These are phyloP conservation scores for Scaptomyza flava DNA, from an alignment of 2,888 invertebrate genomes.

Conservation along the genomic window DNA sequence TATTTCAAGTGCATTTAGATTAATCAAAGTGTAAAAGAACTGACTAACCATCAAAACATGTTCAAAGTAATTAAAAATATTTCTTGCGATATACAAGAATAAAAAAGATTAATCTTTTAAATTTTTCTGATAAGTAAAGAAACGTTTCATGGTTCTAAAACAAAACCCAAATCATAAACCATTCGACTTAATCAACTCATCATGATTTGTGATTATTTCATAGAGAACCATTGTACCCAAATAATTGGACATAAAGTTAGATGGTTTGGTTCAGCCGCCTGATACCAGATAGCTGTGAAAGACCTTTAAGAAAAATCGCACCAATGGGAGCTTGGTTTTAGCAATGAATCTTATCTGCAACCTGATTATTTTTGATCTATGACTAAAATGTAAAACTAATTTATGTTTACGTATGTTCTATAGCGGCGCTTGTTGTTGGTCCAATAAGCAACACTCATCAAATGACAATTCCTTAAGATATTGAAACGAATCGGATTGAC, in stretches of 20 bases:
- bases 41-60: neutral
- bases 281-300: slow-evolving; percentile 6
- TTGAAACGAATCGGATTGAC: slow-evolving; percentile 40
- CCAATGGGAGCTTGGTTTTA: neutral
- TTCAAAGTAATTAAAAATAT: neutral
- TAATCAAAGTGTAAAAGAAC: neutral
- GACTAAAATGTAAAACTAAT: slow-evolving; percentile 3
- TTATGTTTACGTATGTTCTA: slow-evolving; percentile 17
- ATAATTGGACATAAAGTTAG: slow-evolving; percentile 6
- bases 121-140: neutral
- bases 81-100: neutral
- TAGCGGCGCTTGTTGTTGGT: slow-evolving; percentile 51
- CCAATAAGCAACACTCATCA: slow-evolving; percentile 38
- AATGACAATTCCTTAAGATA: slow-evolving; percentile 53
- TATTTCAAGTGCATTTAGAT: neutral
- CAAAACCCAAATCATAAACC: slow-evolving; percentile 6
- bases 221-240: neutral
- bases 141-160: slow-evolving; percentile 17
- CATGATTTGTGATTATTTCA: slow-evolving; percentile 25
- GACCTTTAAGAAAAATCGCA: neutral
- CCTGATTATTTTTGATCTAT: neutral
- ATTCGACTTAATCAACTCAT: slow-evolving; percentile 19
- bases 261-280: neutral
- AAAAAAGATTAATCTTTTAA: neutral
- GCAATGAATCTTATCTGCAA: slow-evolving; percentile 22